Percentiles rank a stretch among this genome's conserved stretches.
phyloP scores from a whole-genome alignment of 2,888 invertebrate species.

The Drosophila anceps region DNA sequence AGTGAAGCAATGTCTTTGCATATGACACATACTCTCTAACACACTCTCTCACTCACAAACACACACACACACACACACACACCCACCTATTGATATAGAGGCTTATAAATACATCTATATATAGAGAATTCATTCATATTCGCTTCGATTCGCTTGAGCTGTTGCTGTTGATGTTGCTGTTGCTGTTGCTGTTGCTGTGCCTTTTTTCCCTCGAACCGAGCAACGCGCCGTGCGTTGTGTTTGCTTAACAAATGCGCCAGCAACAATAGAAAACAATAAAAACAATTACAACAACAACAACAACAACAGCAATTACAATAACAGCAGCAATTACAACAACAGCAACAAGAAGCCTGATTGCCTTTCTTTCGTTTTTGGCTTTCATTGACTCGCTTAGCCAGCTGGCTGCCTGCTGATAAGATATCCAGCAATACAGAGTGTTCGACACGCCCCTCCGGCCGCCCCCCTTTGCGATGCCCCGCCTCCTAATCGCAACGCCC shows the following conservation, averaged over 20 bases:
- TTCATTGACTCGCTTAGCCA: conserved; percentile 22
- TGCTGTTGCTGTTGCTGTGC: background rate
- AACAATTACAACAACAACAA: conserved; percentile 9
- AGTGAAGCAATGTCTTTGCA: background rate
- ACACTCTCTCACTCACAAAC: background rate
- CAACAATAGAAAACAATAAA: conserved; percentile 12
- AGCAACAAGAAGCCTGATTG: conserved; percentile 2
- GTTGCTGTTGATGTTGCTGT: background rate
- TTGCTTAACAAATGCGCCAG: conserved; percentile 14
- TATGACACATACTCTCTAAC: background rate
- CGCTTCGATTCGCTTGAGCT: background rate
- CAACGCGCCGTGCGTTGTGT: background rate
- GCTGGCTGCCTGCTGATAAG: conserved; percentile 48
- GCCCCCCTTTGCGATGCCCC: background rate
- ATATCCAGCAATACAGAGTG: conserved; percentile 17
- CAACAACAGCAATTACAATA: background rate
- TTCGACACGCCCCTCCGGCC: background rate
- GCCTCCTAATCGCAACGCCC: background rate
- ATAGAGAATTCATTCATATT: background rate
- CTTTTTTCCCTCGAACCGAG: conserved; percentile 23
- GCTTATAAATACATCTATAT: background rate
- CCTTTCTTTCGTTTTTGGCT: background rate
- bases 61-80: background rate
- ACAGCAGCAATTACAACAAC: background rate
- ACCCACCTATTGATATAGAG: background rate